Evolutionary conservation across 2,113 vertebrate species (phyloP).

Genomic region (rat (Rattus norvegicus)): GRCr8 NC_086038.1:32197001-32197500

Average conservation of each 20-base stretch:
- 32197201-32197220: neutral
- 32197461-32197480: conserved; percentile 39
- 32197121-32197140: neutral
- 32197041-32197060: neutral
- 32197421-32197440: conserved; percentile 66
- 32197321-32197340: neutral
- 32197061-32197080: neutral
- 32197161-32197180: neutral
- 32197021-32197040: neutral
- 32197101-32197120: neutral
- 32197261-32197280: neutral
- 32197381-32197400: neutral
- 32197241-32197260: neutral
- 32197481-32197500: neutral
- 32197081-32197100: neutral
- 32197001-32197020: neutral
- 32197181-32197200: neutral
- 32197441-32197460: conserved; percentile 10
- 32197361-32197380: conserved; percentile 42
- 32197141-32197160: neutral
- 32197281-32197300: neutral
- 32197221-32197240: neutral
- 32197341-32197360: conserved; percentile 51
- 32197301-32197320: neutral
- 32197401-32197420: conserved; percentile 45